A percentile compares a stretch with the other conserved stretches of the same genome.
phyloP scores from a whole-genome alignment of 2,888 invertebrate genomes.

The Villa cingulata region DNA sequence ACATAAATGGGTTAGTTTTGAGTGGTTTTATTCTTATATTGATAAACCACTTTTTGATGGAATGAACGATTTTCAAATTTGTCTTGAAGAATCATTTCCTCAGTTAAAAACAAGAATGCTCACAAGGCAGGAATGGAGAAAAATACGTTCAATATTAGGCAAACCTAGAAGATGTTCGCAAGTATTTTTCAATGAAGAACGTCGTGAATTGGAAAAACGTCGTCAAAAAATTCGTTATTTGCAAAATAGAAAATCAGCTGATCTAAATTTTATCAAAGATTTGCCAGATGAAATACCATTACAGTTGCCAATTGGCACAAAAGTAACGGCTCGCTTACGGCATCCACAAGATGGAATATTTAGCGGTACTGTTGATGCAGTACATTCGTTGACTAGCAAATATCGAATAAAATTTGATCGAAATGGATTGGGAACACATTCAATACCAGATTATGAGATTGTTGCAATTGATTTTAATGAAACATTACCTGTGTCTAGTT shows the following conservation, averaged over 20 bases:
- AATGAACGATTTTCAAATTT: constrained; percentile 92
- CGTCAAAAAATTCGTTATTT: constrained; percentile 82
- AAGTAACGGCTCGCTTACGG: constrained; percentile 78
- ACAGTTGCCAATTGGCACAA: constrained; percentile 87
- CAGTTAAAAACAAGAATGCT: constrained; percentile 72
- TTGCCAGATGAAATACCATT: constrained; percentile 89
- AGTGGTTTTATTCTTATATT: constrained; percentile 98
- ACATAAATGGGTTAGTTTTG: constrained; percentile 98
- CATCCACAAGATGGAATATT: constrained; percentile 92
- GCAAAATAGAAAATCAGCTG: constrained; percentile 79
- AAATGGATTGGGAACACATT: constrained; percentile 83
- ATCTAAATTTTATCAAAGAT: constrained; percentile 67
- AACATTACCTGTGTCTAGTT: constrained; percentile 72
- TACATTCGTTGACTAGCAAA: constrained; percentile 86
- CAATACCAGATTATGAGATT: constrained; percentile 93
- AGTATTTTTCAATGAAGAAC: constrained; percentile 91
- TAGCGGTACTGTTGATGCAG: constrained; percentile 86
- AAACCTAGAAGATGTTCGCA: constrained; percentile 90
- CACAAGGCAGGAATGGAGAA: constrained; percentile 87
- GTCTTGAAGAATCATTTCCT: constrained; percentile 87
- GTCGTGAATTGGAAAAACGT: constrained; percentile 77
- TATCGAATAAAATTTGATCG: constrained; percentile 92
- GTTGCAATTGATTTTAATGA: constrained; percentile 85
- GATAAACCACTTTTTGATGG: constrained; percentile 89
- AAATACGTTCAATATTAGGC: constrained; percentile 90